Percentiles rank a stretch among this genome's conserved stretches.
Conservation (phyloP, 2,797 vertebrate genomes). For the Ficedula albicollis region DNA sequence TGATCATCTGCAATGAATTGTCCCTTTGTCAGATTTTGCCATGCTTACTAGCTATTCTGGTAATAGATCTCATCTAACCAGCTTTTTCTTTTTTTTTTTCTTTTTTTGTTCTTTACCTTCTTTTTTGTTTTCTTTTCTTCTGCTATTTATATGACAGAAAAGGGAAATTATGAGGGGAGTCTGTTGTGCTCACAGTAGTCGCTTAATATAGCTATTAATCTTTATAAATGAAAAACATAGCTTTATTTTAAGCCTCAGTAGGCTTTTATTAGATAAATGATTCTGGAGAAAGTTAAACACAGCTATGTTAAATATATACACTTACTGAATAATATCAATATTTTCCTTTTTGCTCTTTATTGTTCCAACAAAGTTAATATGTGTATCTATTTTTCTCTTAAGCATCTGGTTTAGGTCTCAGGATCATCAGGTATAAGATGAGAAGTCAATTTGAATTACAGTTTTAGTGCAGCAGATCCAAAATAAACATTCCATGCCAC, state of each 20-base stretch:
- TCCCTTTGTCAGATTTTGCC: constrained; percentile 5
- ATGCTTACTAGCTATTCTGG: not conserved
- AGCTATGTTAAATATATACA: constrained; percentile 12
- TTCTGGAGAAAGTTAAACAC: constrained; percentile 34
- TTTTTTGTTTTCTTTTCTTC: not conserved
- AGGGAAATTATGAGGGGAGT: not conserved
- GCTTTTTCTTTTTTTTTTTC: not conserved
- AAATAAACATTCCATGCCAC: not conserved
- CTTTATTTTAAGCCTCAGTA: constrained; percentile 40
- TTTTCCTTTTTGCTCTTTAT: constrained; percentile 1
- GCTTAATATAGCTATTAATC: constrained; percentile 44
- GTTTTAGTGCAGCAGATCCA: not conserved
- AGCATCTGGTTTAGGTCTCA: not conserved
- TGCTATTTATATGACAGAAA: not conserved
- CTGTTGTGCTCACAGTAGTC: constrained; percentile 27
- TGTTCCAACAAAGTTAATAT: not conserved
- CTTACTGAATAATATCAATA: not conserved
- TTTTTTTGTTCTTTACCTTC: not conserved
- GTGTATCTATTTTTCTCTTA: not conserved
- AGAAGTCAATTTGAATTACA: not conserved
- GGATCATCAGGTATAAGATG: not conserved
- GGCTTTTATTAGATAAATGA: constrained; percentile 29
- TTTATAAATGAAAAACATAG: constrained; percentile 34
- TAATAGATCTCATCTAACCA: not conserved
- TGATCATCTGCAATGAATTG: not conserved